phyloP scores from a whole-genome alignment of 2,797 vertebrate genomes.

The Myioborus miniatus region DNA sequence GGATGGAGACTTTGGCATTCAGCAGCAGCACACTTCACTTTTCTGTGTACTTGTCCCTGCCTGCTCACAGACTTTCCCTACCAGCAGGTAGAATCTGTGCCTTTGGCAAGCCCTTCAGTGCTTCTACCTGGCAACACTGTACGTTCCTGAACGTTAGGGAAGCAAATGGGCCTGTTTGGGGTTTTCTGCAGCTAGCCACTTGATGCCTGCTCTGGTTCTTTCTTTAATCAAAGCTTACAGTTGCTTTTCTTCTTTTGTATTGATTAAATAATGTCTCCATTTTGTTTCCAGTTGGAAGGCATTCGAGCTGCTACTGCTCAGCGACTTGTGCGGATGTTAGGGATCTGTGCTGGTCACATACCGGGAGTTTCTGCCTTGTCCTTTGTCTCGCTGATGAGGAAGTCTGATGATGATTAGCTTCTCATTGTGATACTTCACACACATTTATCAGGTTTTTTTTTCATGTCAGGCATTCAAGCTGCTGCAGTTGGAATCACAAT shows the following conservation, averaged over 20 bases:
- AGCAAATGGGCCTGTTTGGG: background rate
- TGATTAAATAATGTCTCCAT: background rate
- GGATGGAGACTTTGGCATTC: background rate
- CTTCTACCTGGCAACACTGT: background rate
- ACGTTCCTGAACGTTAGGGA: background rate
- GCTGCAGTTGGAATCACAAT: background rate
- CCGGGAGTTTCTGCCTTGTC: conserved; percentile 83
- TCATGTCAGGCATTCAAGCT: background rate
- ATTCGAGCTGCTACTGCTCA: conserved; percentile 74
- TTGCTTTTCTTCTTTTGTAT: background rate
- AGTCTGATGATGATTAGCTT: background rate
- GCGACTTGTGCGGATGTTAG: conserved; percentile 84
- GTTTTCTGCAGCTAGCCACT: background rate
- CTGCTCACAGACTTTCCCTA: background rate
- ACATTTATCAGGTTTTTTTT: background rate
- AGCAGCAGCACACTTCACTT: background rate
- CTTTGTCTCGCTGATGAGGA: conserved; percentile 79
- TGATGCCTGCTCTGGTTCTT: background rate
- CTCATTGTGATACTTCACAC: conserved; percentile 1
- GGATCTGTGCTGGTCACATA: conserved; percentile 83
- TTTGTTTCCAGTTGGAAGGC: conserved; percentile 77
- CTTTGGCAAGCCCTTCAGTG: background rate
- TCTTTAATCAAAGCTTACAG: background rate
- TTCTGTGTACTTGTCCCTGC: background rate
- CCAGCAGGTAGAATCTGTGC: background rate